phyloP scores from a whole-genome alignment of 2,113 vertebrate genomes.

The Ellobius talpinus region DNA sequence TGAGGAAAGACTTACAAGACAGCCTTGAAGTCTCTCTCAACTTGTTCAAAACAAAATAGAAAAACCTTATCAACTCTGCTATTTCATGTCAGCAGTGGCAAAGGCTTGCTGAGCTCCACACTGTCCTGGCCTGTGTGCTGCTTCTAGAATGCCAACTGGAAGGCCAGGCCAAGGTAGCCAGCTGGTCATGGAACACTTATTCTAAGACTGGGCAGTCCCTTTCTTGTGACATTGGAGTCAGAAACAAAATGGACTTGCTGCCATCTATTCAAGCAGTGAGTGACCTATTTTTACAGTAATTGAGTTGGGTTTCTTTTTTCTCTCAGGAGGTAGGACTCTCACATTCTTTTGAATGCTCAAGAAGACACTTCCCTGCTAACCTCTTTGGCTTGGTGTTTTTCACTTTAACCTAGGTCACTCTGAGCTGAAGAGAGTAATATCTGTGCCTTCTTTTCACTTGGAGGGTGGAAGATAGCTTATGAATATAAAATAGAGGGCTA shows the following conservation, averaged over 20 bases:
- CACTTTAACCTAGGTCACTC: constrained; percentile 44
- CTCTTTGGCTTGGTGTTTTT: constrained; percentile 51
- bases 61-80: constrained; percentile 14
- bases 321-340: constrained; percentile 1
- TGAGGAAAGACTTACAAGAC: constrained; percentile 32
- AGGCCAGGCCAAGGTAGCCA: constrained; percentile 52
- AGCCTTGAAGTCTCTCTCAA: constrained; percentile 27
- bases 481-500: constrained; percentile 19
- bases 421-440: constrained; percentile 1
- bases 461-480: not conserved
- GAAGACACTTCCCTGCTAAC: constrained; percentile 48
- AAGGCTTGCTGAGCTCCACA: constrained; percentile 23
- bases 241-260: constrained; percentile 58
- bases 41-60: constrained; percentile 63
- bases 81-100: constrained; percentile 47
- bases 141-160: constrained; percentile 63
- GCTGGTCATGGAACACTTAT: constrained; percentile 54
- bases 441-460: not conserved
- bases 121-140: constrained; percentile 8
- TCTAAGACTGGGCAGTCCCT: constrained; percentile 65
- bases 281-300: constrained; percentile 77
- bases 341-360: constrained; percentile 40
- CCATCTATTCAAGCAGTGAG: constrained; percentile 75
- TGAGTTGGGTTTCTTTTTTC: constrained; percentile 65
- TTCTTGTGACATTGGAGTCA: constrained; percentile 71